A percentile compares a stretch with the other conserved stretches of the same genome.
These are phyloP conservation scores for Ennomos quercinarius DNA, from an alignment of 2,888 invertebrate species.

Conservation along the genomic window DNA sequence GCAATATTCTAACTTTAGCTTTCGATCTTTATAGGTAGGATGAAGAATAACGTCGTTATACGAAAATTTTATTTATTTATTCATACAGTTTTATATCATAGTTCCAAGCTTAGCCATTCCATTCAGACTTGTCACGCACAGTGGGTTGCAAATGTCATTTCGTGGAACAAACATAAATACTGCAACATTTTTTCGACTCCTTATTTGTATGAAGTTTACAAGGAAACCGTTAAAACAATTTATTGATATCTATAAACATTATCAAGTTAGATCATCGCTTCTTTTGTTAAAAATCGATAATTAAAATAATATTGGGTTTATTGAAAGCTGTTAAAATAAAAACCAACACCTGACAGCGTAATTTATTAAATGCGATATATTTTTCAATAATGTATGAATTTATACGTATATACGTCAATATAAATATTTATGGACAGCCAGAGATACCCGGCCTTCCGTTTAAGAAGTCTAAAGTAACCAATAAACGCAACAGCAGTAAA, in stretches of 20 bases:
- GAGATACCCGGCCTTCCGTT: conserved; percentile 7
- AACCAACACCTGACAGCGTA: conserved; percentile 15
- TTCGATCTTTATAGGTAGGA: too few relatives aligned
- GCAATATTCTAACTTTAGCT: too few relatives aligned
- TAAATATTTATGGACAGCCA: conserved; percentile 8
- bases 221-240: conserved; percentile 27
- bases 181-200: conserved; percentile 18
- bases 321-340: conserved; percentile 18
- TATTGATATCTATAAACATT: conserved; percentile 20
- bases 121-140: conserved; percentile 1
- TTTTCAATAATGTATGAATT: conserved; percentile 12
- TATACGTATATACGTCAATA: neutral
- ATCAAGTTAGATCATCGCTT: conserved; percentile 14
- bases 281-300: conserved; percentile 20
- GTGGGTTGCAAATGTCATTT: conserved; percentile 2
- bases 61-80: too few relatives aligned
- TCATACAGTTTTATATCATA: too few relatives aligned
- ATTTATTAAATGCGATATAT: conserved; percentile 2
- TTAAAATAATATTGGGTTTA: conserved; percentile 26
- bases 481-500: conserved; percentile 24
- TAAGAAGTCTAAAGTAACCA: conserved; percentile 10
- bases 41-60: too few relatives aligned
- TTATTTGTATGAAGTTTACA: conserved; percentile 21
- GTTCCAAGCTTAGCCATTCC: conserved; percentile 2
- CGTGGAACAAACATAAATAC: conserved; percentile 17